phyloP scores from a whole-genome alignment of 2,797 vertebrate genomes.

The Cossypha caffra region DNA sequence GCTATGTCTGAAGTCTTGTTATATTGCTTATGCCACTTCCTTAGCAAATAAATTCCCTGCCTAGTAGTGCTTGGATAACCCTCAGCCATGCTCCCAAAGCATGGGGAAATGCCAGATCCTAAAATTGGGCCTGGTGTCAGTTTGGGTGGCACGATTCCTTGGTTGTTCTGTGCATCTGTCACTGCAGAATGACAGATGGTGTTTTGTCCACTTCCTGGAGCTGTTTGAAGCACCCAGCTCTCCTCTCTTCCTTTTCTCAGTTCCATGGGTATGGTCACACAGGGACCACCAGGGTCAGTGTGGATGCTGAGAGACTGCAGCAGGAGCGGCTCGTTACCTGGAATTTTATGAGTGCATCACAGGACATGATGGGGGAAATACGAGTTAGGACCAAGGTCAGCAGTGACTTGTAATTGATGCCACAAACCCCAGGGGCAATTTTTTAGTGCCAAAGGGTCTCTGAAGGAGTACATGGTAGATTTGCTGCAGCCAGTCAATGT shows the following conservation, averaged over 20 bases:
- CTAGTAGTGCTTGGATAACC: neutral
- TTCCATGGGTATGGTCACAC: neutral
- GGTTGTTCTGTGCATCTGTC: neutral
- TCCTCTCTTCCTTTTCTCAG: neutral
- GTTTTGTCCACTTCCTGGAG: neutral
- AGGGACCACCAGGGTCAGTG: neutral
- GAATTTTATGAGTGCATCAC: neutral
- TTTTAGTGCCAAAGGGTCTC: neutral
- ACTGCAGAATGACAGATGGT: neutral
- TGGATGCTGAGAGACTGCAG: neutral
- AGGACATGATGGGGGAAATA: neutral
- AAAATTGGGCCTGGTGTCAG: neutral
- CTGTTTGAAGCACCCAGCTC: neutral
- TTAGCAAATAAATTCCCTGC: neutral
- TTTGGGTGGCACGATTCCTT: neutral
- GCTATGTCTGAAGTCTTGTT: neutral
- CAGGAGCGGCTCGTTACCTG: neutral
- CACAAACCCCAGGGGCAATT: neutral
- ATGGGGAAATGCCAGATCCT: neutral
- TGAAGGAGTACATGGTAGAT: neutral
- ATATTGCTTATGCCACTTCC: neutral
- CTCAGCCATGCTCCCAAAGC: neutral
- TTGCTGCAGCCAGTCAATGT: neutral
- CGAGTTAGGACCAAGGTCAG: neutral
- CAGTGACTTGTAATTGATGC: neutral